Conservation (phyloP, 2,888 invertebrate species). For the Ceriagrion tenellum region DNA sequence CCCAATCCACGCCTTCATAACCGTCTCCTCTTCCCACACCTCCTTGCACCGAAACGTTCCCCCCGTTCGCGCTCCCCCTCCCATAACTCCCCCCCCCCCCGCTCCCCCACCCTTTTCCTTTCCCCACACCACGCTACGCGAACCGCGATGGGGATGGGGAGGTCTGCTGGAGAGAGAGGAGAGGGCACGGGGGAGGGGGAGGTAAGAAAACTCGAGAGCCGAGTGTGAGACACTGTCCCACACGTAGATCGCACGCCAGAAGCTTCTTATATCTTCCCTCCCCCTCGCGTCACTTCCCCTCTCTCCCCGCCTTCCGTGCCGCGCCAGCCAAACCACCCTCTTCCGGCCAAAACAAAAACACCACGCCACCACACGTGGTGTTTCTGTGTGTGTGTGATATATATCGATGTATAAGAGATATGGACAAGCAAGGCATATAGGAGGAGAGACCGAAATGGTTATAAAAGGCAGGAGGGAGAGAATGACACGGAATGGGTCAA, state of each 20-base stretch:
- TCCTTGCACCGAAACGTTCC: too few species aligned
- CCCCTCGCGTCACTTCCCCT: not conserved
- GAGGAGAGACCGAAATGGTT: not conserved
- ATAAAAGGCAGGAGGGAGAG: not conserved
- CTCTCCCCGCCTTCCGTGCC: not conserved
- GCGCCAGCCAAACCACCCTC: constrained; percentile 39
- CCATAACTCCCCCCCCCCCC: not conserved
- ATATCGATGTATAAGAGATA: not conserved
- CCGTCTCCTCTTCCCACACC: not conserved
- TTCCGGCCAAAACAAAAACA: constrained; percentile 55
- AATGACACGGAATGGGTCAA: not conserved
- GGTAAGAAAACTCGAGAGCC: not conserved
- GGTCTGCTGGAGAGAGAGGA: not conserved
- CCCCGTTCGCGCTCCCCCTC: not conserved
- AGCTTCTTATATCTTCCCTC: not conserved
- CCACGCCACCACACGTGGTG: not conserved
- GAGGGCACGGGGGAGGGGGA: not conserved
- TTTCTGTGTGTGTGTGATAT: not conserved
- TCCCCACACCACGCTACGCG: not conserved
- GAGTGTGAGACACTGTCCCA: constrained; percentile 68
- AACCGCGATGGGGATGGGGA: not conserved
- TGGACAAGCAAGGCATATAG: not conserved
- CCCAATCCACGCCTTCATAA: not conserved
- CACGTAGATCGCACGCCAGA: constrained; percentile 58
- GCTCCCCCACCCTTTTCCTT: too few species aligned